Conservation (phyloP, 2,888 invertebrate genomes). For the Onthophagus sagittarius region DNA sequence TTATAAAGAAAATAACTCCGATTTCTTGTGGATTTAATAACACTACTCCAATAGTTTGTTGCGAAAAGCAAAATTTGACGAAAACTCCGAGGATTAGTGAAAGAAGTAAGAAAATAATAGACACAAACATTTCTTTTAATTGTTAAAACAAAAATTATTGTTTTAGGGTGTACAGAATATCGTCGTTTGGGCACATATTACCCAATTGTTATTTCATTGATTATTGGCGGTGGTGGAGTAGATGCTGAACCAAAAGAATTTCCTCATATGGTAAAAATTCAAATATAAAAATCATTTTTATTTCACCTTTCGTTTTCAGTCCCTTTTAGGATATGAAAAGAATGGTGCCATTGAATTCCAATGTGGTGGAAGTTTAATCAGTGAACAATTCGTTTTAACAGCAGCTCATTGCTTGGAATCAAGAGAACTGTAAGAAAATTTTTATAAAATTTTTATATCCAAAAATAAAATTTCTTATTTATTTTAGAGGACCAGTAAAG, state of each 20-base stretch:
- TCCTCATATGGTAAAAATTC: slow-evolving; percentile 32
- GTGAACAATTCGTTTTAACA: background rate
- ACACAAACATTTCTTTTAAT: background rate
- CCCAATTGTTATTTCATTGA: background rate
- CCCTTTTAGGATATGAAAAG: slow-evolving; percentile 26
- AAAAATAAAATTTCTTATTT: background rate
- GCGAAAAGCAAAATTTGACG: background rate
- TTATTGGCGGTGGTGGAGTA: slow-evolving; percentile 25
- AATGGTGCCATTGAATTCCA: slow-evolving; percentile 45
- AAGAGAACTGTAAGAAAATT: slow-evolving; percentile 23
- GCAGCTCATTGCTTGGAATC: slow-evolving; percentile 35
- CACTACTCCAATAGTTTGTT: background rate
- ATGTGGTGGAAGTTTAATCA: slow-evolving; percentile 60
- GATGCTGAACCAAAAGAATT: slow-evolving; percentile 28
- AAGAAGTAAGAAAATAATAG: background rate
- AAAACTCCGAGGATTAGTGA: background rate
- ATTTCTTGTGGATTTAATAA: background rate
- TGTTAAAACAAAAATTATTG: background rate
- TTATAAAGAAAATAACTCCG: background rate
- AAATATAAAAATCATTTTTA: background rate
- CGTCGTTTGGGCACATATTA: background rate
- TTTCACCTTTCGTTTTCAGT: slow-evolving; percentile 20
- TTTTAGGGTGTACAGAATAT: background rate
- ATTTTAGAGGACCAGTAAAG: slow-evolving; percentile 40
- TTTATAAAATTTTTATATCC: background rate